Conservation (phyloP, 2,888 invertebrate species). For the Ryuthela nishihirai region DNA sequence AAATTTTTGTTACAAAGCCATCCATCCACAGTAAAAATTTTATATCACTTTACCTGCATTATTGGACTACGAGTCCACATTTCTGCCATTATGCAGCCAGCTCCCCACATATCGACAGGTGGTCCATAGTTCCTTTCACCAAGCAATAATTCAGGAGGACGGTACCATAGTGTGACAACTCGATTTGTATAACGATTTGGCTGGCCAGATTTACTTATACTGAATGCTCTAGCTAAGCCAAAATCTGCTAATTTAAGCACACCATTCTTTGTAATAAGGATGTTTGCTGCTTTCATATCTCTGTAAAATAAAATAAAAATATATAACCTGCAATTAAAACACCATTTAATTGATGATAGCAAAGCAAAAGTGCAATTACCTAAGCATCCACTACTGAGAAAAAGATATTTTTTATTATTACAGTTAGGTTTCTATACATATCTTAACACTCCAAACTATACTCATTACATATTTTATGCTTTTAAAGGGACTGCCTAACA, state of each 20-base stretch:
- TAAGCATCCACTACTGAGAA: too few species aligned
- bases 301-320: too few species aligned
- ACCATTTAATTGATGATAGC: too few species aligned
- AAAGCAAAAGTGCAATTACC: too few species aligned
- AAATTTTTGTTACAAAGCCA: too few species aligned
- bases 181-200: slow-evolving; percentile 92
- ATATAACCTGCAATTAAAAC: too few species aligned
- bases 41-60: slow-evolving; percentile 42
- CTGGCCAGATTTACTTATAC: slow-evolving; percentile 77
- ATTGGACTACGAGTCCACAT: slow-evolving; percentile 80
- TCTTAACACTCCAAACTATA: too few species aligned
- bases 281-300: slow-evolving; percentile 99
- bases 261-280: slow-evolving; percentile 92
- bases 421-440: too few species aligned
- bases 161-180: slow-evolving; percentile 62
- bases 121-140: slow-evolving; percentile 92
- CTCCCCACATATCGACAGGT: slow-evolving; percentile 86
- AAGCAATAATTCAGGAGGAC: slow-evolving; percentile 74
- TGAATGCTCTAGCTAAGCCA: slow-evolving; percentile 91
- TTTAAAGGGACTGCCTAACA: too few species aligned
- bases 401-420: too few species aligned
- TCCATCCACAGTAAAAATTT: too few species aligned
- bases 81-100: slow-evolving; percentile 99
- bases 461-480: too few species aligned
- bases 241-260: slow-evolving; percentile 95